Conservation (phyloP, 2,797 vertebrate genomes). For the Syngnathus acus region DNA sequence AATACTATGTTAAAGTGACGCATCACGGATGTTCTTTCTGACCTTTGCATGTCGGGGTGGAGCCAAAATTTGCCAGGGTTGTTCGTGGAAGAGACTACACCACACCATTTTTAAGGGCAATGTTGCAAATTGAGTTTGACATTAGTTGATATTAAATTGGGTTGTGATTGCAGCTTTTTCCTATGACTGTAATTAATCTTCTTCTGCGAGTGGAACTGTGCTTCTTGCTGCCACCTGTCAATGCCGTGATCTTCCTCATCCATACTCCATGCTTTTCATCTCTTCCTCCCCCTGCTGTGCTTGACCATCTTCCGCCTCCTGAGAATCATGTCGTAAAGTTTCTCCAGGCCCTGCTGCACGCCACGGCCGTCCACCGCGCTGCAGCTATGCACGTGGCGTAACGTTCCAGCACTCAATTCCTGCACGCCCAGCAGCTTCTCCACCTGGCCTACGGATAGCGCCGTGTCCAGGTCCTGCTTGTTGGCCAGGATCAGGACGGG, state of each 20-base stretch:
- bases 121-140: neutral
- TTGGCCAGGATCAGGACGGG: conserved; percentile 83
- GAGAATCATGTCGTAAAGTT: conserved; percentile 85
- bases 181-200: neutral
- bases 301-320: conserved; percentile 79
- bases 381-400: conserved; percentile 79
- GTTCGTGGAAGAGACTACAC: neutral
- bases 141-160: too few relatives aligned
- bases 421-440: conserved; percentile 79
- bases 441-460: conserved; percentile 69
- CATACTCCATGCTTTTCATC: conserved; percentile 59
- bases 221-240: neutral
- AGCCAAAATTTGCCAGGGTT: neutral
- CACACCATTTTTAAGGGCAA: too few relatives aligned
- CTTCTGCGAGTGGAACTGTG: neutral
- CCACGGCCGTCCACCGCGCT: conserved; percentile 83
- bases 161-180: too few relatives aligned
- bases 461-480: conserved; percentile 79
- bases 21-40: neutral
- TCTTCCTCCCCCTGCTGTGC: conserved; percentile 70
- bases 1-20: neutral
- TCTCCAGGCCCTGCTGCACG: conserved; percentile 79
- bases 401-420: conserved; percentile 72
- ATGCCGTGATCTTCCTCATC: conserved; percentile 8
- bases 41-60: neutral